Conservation (phyloP, 2,797 vertebrate genomes). For the Neopelma chrysocephalum region DNA sequence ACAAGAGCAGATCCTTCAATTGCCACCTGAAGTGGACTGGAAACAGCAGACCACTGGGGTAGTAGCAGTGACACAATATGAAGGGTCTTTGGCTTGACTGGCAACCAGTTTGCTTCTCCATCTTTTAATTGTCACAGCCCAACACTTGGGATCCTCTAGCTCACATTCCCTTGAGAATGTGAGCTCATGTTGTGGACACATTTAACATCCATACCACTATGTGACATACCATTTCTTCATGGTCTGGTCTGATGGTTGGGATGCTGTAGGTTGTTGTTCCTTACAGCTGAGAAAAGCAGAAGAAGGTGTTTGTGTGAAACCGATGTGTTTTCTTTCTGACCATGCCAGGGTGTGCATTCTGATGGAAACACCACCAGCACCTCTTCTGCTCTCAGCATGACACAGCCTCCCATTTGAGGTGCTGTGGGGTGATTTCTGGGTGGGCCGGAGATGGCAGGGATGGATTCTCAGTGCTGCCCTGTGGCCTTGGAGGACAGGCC, state of each 20-base stretch:
- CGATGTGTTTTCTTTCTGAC: not conserved
- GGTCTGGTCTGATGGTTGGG: not conserved
- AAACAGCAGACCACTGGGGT: not conserved
- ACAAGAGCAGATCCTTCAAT: not conserved
- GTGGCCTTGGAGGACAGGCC: accelerated
- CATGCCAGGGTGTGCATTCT: not conserved
- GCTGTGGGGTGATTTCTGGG: not conserved
- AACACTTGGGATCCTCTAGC: not conserved
- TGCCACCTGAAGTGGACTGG: not conserved
- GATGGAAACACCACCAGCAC: not conserved
- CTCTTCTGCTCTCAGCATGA: not conserved
- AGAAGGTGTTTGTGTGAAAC: not conserved
- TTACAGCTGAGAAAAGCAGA: not conserved
- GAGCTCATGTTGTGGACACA: accelerated
- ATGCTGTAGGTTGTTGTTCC: not conserved
- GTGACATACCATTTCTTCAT: accelerated
- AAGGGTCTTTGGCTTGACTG: not conserved
- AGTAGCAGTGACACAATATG: not conserved
- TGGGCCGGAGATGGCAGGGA: not conserved
- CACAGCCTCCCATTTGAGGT: not conserved
- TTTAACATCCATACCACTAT: accelerated
- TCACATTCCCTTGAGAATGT: not conserved
- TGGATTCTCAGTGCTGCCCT: not conserved
- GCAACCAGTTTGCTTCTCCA: not conserved
- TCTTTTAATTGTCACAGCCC: not conserved